Conservation (phyloP, 2,113 vertebrate species). For the Scolopax mira region DNA sequence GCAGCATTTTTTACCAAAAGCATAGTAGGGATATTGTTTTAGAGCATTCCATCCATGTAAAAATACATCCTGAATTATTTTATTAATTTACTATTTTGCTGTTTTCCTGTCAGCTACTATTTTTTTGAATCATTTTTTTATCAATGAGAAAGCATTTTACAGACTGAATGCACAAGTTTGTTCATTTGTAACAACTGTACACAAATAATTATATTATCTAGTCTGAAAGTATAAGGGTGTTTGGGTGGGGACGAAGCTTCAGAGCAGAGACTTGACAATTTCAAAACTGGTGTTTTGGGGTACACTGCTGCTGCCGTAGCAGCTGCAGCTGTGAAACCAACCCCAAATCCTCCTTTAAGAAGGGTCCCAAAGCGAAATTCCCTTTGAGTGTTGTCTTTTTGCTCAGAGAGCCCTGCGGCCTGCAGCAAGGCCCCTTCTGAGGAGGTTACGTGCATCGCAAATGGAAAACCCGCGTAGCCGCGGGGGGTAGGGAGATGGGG, state of each 20-base stretch:
- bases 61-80: not conserved
- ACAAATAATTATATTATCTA: not conserved
- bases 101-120: not conserved
- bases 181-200: not conserved
- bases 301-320: not conserved
- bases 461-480: not conserved
- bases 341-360: not conserved
- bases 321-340: not conserved
- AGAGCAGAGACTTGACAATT: not conserved
- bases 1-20: not conserved
- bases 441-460: not conserved
- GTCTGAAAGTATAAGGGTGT: not conserved
- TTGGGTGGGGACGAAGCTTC: not conserved
- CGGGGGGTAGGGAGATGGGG: not conserved
- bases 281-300: not conserved
- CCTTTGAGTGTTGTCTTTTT: accelerated
- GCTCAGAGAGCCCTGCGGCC: not conserved
- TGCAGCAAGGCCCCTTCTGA: not conserved
- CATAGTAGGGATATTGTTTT: accelerated
- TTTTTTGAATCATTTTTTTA: not conserved
- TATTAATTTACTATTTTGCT: not conserved
- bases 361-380: not conserved
- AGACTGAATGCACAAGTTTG: not conserved
- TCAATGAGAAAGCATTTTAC: not conserved
- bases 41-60: not conserved